phyloP scores from a whole-genome alignment of 2,888 invertebrate genomes.

The Apantesis nais region DNA sequence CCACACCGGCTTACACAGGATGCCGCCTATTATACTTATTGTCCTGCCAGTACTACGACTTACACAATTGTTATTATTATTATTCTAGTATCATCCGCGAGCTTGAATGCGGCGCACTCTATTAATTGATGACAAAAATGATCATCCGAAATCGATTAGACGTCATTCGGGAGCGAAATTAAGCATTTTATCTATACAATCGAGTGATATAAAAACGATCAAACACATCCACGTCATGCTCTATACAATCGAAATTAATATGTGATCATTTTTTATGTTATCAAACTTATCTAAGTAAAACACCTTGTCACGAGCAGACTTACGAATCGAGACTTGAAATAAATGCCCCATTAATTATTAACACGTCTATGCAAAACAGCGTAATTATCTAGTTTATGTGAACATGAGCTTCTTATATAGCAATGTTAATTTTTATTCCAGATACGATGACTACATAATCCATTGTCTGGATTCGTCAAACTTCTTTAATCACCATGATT shows the following conservation, averaged over 20 bases:
- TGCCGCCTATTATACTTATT: constrained; percentile 72
- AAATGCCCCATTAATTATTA: constrained; percentile 37
- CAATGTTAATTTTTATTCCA: constrained; percentile 45
- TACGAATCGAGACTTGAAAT: constrained; percentile 13
- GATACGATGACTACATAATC: constrained; percentile 50
- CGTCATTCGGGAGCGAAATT: constrained; percentile 15
- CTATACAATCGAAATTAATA: not conserved
- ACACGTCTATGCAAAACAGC: constrained; percentile 41
- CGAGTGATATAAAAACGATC: constrained; percentile 25
- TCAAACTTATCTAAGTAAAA: not conserved
- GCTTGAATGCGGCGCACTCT: constrained; percentile 15
- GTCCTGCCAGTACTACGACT: constrained; percentile 55
- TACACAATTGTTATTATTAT: constrained; percentile 58
- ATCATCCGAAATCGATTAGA: constrained; percentile 25
- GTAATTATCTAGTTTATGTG: constrained; percentile 34
- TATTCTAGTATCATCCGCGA: constrained; percentile 46
- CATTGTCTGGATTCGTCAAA: constrained; percentile 39
- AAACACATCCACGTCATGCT: not conserved
- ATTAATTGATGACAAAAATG: constrained; percentile 17
- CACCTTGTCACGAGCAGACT: not conserved
- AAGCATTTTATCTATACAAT: constrained; percentile 40
- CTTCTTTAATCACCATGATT: constrained; percentile 58
- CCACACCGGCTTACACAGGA: constrained; percentile 66
- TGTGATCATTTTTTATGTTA: constrained; percentile 4
- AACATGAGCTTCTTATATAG: not conserved